phyloP scores from a whole-genome alignment of 2,888 invertebrate genomes.

The Corythucha ciliata region DNA sequence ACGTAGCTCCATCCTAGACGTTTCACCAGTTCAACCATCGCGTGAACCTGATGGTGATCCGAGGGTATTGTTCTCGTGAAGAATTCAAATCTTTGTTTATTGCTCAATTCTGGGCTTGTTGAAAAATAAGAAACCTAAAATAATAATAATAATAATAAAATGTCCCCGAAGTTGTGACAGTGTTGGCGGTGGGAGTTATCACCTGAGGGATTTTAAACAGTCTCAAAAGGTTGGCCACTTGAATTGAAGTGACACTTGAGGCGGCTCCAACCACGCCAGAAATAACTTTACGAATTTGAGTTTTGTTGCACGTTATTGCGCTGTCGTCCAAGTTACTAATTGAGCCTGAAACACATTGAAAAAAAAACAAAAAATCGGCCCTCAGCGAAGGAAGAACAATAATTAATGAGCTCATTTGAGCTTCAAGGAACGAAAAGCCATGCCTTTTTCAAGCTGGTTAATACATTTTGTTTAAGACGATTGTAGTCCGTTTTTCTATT shows the following conservation, averaged over 20 bases:
- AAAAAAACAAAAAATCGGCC: slow-evolving; percentile 10
- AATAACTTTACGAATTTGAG: slow-evolving; percentile 73
- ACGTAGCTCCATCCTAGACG: slow-evolving; percentile 87
- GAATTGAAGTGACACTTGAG: slow-evolving; percentile 90
- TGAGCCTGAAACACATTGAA: slow-evolving; percentile 80
- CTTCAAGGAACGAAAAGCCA: too few relatives aligned
- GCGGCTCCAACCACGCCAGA: slow-evolving; percentile 82
- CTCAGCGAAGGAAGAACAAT: not conserved
- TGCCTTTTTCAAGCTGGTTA: too few relatives aligned
- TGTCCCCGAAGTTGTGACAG: too few relatives aligned
- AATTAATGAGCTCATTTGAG: too few relatives aligned
- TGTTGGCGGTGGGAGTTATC: not conserved
- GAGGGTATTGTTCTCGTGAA: slow-evolving; percentile 91
- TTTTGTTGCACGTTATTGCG: slow-evolving; percentile 74
- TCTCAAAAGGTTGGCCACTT: slow-evolving; percentile 83
- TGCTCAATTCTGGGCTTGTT: slow-evolving; percentile 86
- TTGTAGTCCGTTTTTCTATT: too few relatives aligned
- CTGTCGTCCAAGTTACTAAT: slow-evolving; percentile 89
- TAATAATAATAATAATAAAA: not conserved
- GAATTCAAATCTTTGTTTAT: slow-evolving; percentile 89
- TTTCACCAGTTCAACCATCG: slow-evolving; percentile 87
- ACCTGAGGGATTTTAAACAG: slow-evolving; percentile 81
- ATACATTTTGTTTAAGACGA: too few relatives aligned
- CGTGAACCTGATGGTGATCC: slow-evolving; percentile 86
- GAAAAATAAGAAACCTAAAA: slow-evolving; percentile 92